Percentiles rank a stretch among this genome's conserved stretches.
These are phyloP conservation scores for Drosophila limbata DNA, from an alignment of 2,888 invertebrate genomes.

Conservation along the genomic window DNA sequence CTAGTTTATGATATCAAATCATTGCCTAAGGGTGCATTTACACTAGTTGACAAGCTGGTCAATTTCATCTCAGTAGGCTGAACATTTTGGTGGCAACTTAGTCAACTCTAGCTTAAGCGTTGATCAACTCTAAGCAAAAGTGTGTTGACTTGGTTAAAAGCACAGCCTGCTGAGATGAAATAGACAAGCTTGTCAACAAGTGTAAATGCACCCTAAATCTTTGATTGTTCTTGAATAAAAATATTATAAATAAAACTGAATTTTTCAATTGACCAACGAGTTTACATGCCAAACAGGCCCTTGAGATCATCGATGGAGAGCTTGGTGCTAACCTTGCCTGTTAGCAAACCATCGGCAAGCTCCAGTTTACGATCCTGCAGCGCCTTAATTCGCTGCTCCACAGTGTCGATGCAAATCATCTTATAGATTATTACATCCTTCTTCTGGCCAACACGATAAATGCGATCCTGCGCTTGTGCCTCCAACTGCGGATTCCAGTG, in stretches of 20 bases:
- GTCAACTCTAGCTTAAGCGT: too few species aligned
- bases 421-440: conserved; percentile 93
- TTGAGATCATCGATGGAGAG: conserved; percentile 92
- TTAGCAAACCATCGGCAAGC: conserved; percentile 92
- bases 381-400: conserved; percentile 93
- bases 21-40: neutral
- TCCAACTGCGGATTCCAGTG: conserved; percentile 99
- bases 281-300: conserved; percentile 88
- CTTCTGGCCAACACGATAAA: conserved; percentile 95
- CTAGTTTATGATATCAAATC: neutral
- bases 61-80: too few species aligned
- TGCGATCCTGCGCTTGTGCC: conserved; percentile 96
- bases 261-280: neutral
- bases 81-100: too few species aligned
- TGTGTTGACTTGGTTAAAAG: too few species aligned
- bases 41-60: too few species aligned
- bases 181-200: too few species aligned
- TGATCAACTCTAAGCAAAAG: too few species aligned
- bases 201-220: too few species aligned
- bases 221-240: neutral
- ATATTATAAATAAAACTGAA: neutral
- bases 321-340: conserved; percentile 90
- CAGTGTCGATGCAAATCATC: conserved; percentile 93
- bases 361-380: conserved; percentile 93
- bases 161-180: too few species aligned